These are phyloP conservation scores for Tetheella fluctuosa DNA, from an alignment of 2,888 invertebrate species.

Conservation along the genomic window DNA sequence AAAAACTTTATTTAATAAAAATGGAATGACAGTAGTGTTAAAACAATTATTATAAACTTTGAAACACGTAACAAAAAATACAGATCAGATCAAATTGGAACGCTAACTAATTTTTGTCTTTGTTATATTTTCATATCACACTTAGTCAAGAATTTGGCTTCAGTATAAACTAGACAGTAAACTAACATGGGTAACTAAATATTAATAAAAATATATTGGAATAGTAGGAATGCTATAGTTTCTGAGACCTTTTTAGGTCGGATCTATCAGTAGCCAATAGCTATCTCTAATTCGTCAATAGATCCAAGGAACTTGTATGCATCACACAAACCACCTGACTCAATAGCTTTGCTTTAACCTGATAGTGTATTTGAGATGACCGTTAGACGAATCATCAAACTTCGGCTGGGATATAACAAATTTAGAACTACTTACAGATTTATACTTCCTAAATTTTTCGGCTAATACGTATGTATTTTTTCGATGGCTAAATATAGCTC, in stretches of 20 bases:
- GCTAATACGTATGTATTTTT: constrained; percentile 69
- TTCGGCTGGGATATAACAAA: constrained; percentile 74
- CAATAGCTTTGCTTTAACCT: constrained; percentile 69
- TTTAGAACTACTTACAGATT: constrained; percentile 66
- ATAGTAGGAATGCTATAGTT: constrained; percentile 58
- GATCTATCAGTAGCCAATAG: constrained; percentile 43
- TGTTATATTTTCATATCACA: constrained; percentile 67
- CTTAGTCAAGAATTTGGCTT: constrained; percentile 73
- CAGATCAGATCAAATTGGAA: constrained; percentile 70
- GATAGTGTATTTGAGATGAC: constrained; percentile 76
- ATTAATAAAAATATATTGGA: constrained; percentile 55
- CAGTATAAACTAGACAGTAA: constrained; percentile 53
- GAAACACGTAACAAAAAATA: constrained; percentile 65
- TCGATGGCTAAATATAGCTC: constrained; percentile 70
- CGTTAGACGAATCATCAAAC: constrained; percentile 49
- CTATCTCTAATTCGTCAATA: constrained; percentile 27
- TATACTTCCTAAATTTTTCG: constrained; percentile 75
- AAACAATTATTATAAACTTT: constrained; percentile 64
- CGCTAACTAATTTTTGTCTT: constrained; percentile 51
- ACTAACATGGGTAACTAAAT: constrained; percentile 67
- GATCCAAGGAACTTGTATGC: constrained; percentile 33
- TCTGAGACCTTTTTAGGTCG: constrained; percentile 57
- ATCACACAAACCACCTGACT: constrained; percentile 43
- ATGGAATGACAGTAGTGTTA: constrained; percentile 66
- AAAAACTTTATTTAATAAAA: constrained; percentile 34